phyloP scores from a whole-genome alignment of 2,888 invertebrate species.

The Salticus scenicus region DNA sequence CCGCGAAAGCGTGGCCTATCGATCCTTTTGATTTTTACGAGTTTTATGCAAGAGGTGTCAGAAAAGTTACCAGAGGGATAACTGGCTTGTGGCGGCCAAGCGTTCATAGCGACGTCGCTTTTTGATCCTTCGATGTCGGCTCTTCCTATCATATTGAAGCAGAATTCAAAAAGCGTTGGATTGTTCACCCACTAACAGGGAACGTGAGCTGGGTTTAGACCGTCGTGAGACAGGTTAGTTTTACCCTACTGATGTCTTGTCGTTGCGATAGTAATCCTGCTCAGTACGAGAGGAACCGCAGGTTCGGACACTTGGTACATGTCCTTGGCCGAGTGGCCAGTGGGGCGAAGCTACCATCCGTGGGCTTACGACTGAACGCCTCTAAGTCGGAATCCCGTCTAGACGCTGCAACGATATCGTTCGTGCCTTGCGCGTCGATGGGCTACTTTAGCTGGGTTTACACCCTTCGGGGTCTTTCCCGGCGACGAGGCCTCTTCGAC shows the following conservation, averaged over 20 bases:
- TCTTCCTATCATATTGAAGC: constrained; percentile 85
- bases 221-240: constrained; percentile 79
- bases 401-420: constrained; percentile 77
- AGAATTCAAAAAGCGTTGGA: constrained; percentile 83
- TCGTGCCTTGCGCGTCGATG: too few species aligned
- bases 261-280: constrained; percentile 80
- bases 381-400: constrained; percentile 81
- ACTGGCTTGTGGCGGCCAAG: constrained; percentile 75
- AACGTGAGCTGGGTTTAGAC: constrained; percentile 83
- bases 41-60: constrained; percentile 77
- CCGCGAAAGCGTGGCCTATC: constrained; percentile 81
- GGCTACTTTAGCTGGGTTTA: too few species aligned
- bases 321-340: constrained; percentile 81
- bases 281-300: constrained; percentile 80
- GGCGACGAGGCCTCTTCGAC: too few species aligned
- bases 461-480: too few species aligned
- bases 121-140: constrained; percentile 81
- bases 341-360: constrained; percentile 80
- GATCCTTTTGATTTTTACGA: constrained; percentile 72
- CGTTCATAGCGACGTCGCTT: constrained; percentile 75
- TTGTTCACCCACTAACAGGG: constrained; percentile 83
- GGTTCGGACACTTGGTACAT: constrained; percentile 81
- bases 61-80: constrained; percentile 75
- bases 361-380: constrained; percentile 80
- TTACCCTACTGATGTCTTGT: constrained; percentile 76